Evolutionary conservation across 2,888 invertebrate genomes (phyloP).

Genomic region (Therioaphis trifolii): DNA sequence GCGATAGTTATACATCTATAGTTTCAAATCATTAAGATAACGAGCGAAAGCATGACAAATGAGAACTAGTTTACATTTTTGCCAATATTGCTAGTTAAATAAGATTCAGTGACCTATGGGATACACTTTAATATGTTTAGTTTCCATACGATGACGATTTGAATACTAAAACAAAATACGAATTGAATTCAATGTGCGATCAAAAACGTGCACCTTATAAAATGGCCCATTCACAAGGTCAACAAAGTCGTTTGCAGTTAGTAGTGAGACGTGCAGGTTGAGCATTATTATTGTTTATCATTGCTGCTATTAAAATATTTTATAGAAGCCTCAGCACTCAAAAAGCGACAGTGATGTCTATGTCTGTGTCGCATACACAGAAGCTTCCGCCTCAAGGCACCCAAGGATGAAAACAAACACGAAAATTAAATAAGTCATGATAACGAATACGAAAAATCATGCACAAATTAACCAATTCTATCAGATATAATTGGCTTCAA

Average conservation of each 20-base stretch:
- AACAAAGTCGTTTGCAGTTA: slow-evolving; percentile 31
- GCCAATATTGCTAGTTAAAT: not conserved
- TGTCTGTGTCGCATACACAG: slow-evolving; percentile 5
- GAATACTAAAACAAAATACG: slow-evolving; percentile 40
- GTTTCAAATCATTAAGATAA: slow-evolving; percentile 18
- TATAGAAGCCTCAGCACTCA: not conserved
- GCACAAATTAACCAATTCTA: not conserved
- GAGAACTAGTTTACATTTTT: slow-evolving; percentile 26
- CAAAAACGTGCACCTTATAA: slow-evolving; percentile 38
- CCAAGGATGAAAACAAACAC: slow-evolving; percentile 22
- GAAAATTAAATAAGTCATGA: slow-evolving; percentile 2
- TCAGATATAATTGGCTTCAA: slow-evolving; percentile 17
- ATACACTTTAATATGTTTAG: not conserved
- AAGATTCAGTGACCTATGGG: not conserved
- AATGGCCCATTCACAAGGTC: slow-evolving; percentile 53
- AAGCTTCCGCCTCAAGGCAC: slow-evolving; percentile 29
- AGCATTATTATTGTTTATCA: slow-evolving; percentile 20
- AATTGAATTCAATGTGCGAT: slow-evolving; percentile 48
- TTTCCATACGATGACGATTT: not conserved
- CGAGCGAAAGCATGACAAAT: slow-evolving; percentile 60
- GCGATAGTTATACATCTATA: slow-evolving; percentile 3
- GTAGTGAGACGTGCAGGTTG: slow-evolving; percentile 41
- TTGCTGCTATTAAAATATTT: not conserved
- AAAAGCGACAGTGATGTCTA: slow-evolving; percentile 28
- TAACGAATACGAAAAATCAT: not conserved